Evolutionary conservation across 1,140 invertebrate genomes (phyloP), one percentile per base, ranked within the genome.

Genomic region (Rhopalosiphum maidis): DNA sequence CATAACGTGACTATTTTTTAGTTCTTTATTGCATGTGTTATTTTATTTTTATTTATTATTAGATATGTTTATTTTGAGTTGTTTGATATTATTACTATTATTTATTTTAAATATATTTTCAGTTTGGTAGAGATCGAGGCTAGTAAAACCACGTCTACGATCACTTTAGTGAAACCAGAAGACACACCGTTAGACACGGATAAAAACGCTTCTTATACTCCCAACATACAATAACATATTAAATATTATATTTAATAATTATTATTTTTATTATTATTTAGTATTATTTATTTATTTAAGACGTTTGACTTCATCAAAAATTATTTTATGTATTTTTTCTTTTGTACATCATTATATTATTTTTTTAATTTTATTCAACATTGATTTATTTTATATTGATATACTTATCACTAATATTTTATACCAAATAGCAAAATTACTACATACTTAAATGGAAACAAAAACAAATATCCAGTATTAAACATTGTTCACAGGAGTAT

Each of bases 401-500:
- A 48, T 83, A 41, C 60, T 15, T 77, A 91, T n/a, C 43, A 83
- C 68, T 91, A 91, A 41, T 77, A 82, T 22, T 82, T n/a, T 88
- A 93, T 82, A 93, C 87, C 15, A 60, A 93, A 87, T 46, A 93
- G 37, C 83, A 46, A 46, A 93, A 93, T 68, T 46, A 46, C 54
- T 90, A 87, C 86, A 18, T 88, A 90, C 55, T 77, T 51, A 93
- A 89, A 77, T 35, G n/a, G 41, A 93, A 88, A 91, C 86, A 90
- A 85, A 87, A 55, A 92, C 54, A 77, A 94, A 94, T 93, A 85
- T 55, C 91, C 93, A 93, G 91, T 94, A 46, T 85, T 93, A 91
- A 91, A 91, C 77, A 93, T 94, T 95, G 97, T 97, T 96, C 96
- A 90, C 96, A 97, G 97, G 96, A 98, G 97, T 96, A 97, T 97